Percentiles rank a stretch among this genome's conserved stretches.
These are phyloP conservation scores for Agonopterix arenella DNA, from an alignment of 2,888 invertebrate species.

Conservation along the genomic window DNA sequence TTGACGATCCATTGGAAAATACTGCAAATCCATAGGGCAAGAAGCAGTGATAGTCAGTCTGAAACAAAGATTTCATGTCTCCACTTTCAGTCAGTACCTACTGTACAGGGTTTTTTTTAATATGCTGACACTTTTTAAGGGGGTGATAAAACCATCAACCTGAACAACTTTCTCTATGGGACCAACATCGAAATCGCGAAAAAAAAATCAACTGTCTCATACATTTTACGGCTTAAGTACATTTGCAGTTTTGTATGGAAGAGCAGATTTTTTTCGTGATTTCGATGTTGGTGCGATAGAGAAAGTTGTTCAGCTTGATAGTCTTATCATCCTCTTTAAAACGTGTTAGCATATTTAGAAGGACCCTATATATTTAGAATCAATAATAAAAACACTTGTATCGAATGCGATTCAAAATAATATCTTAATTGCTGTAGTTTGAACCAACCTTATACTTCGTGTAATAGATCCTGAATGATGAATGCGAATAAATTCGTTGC, in stretches of 20 bases:
- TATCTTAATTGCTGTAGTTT: too few species aligned
- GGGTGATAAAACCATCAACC: background rate
- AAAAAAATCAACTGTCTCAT: too few species aligned
- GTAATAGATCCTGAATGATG: constrained; percentile 96
- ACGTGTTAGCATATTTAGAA: too few species aligned
- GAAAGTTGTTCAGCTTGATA: too few species aligned
- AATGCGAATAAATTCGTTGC: constrained; percentile 98
- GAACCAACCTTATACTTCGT: constrained; percentile 93
- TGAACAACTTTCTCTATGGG: background rate
- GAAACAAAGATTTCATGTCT: constrained; percentile 36
- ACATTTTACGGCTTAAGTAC: too few species aligned
- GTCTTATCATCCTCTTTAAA: too few species aligned
- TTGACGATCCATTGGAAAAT: constrained; percentile 97
- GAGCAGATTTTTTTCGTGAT: too few species aligned
- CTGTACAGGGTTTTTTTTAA: background rate
- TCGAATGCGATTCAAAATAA: too few species aligned
- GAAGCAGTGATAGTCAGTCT: constrained; percentile 96
- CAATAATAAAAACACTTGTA: background rate
- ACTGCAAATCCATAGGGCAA: constrained; percentile 97
- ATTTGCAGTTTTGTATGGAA: too few species aligned
- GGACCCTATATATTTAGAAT: background rate
- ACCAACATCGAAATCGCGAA: too few species aligned
- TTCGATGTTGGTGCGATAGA: too few species aligned
- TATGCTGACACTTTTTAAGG: background rate
- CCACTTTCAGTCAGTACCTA: background rate